phyloP scores from a whole-genome alignment of 2,797 vertebrate species.

The Podarcis lilfordi region DNA sequence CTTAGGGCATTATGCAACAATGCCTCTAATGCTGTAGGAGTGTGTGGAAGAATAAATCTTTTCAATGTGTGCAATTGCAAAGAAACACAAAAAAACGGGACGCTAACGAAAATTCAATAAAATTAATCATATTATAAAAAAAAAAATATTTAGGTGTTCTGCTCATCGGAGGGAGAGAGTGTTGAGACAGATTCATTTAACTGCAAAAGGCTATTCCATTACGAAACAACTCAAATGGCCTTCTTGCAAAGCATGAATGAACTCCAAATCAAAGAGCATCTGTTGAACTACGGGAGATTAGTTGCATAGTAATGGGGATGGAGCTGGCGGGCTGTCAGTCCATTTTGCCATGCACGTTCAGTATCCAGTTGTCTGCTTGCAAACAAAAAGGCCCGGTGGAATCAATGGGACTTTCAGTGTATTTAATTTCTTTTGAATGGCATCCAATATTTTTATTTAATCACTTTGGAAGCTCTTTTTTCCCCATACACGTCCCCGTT shows the following conservation, averaged over 20 bases:
- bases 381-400: neutral
- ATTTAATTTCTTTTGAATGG: neutral
- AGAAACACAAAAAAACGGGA: neutral
- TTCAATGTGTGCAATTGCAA: neutral
- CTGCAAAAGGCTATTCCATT: slow-evolving; percentile 42
- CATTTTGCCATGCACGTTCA: neutral
- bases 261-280: slow-evolving; percentile 33
- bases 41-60: neutral
- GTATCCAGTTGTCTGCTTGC: neutral
- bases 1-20: neutral
- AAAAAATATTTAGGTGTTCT: slow-evolving; percentile 18
- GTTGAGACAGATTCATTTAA: slow-evolving; percentile 11
- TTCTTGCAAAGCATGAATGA: slow-evolving; percentile 38
- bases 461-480: neutral
- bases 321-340: slow-evolving; percentile 6
- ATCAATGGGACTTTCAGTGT: neutral
- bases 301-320: slow-evolving; percentile 34
- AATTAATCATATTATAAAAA: slow-evolving; percentile 7
- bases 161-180: slow-evolving; percentile 11
- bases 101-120: slow-evolving; percentile 6
- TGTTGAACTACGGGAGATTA: slow-evolving; percentile 42
- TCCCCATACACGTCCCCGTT: neutral
- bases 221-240: slow-evolving; percentile 6
- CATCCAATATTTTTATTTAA: neutral
- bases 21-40: neutral